These are phyloP conservation scores for Drosophila setosimentum DNA, from an alignment of 2,888 invertebrate species.

Conservation along the genomic window DNA sequence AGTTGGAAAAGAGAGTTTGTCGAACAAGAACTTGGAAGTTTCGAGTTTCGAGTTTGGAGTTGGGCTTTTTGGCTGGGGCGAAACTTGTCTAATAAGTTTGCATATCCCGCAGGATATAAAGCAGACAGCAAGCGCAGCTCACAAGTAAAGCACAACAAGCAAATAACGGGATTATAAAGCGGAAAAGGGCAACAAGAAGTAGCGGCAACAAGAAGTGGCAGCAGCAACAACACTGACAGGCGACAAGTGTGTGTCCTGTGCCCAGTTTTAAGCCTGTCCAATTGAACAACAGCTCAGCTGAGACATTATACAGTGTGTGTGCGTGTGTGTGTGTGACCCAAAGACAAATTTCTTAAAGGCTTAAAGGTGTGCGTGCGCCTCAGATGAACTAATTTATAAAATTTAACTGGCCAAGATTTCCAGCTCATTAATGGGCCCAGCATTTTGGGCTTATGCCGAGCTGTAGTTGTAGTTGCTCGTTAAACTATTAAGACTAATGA, in stretches of 20 bases:
- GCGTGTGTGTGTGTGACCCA: conserved; percentile 28
- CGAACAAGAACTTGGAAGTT: background rate
- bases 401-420: conserved; percentile 50
- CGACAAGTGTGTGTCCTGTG: conserved; percentile 73
- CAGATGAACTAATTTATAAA: conserved; percentile 65
- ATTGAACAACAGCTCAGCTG: conserved; percentile 43
- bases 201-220: conserved; percentile 10
- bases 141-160: conserved; percentile 57
- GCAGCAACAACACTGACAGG: conserved; percentile 56
- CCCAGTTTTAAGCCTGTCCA: conserved; percentile 23
- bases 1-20: background rate
- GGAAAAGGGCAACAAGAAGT: conserved; percentile 29
- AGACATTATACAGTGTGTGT: background rate
- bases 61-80: conserved; percentile 15
- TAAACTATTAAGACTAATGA: conserved; percentile 78
- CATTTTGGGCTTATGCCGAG: conserved; percentile 1
- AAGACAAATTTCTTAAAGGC: conserved; percentile 67
- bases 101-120: conserved; percentile 78
- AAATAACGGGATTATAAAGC: conserved; percentile 70
- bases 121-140: conserved; percentile 46
- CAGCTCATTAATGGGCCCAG: conserved; percentile 64
- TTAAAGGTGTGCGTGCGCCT: conserved; percentile 61
- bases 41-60: background rate
- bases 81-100: conserved; percentile 78
- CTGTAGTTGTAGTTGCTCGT: conserved; percentile 51